Conservation (phyloP, 35 echinoderm and acorn worm species). For the Holothuria glaberrima region DNA sequence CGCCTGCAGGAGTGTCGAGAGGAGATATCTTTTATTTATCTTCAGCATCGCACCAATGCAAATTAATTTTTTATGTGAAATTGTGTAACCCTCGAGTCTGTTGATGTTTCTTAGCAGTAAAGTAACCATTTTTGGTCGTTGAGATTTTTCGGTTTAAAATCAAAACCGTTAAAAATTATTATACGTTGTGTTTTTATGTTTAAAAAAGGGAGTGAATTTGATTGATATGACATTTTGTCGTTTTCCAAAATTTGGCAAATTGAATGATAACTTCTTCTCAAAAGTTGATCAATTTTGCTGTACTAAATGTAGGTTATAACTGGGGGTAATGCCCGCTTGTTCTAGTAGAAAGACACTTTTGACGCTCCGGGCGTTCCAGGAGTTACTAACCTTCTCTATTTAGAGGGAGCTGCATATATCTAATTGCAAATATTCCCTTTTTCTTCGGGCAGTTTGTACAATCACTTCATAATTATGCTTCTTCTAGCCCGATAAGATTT, state of each 20-base stretch:
- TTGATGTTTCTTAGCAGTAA: no score
- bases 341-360: constrained; percentile 25
- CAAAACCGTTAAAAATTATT: no score
- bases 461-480: constrained; percentile 67
- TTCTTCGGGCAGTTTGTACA: constrained; percentile 58
- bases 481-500: constrained; percentile 56
- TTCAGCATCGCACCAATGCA: no score
- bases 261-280: constrained; percentile 51
- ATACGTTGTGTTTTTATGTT: no score
- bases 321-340: constrained; percentile 56
- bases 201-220: neutral
- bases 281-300: constrained; percentile 52
- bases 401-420: constrained; percentile 43
- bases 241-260: constrained; percentile 37
- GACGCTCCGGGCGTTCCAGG: constrained; percentile 19
- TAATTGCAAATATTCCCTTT: constrained; percentile 60
- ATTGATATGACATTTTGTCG: constrained; percentile 58
- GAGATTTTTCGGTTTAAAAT: no score
- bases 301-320: constrained; percentile 54
- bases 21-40: no score
- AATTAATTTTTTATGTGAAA: no score
- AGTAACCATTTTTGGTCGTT: no score
- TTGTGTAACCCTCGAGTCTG: no score
- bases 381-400: constrained; percentile 43
- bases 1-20: no score